phyloP scores from a whole-genome alignment of 2,888 invertebrate species.

The Synanthedon tipuliformis region DNA sequence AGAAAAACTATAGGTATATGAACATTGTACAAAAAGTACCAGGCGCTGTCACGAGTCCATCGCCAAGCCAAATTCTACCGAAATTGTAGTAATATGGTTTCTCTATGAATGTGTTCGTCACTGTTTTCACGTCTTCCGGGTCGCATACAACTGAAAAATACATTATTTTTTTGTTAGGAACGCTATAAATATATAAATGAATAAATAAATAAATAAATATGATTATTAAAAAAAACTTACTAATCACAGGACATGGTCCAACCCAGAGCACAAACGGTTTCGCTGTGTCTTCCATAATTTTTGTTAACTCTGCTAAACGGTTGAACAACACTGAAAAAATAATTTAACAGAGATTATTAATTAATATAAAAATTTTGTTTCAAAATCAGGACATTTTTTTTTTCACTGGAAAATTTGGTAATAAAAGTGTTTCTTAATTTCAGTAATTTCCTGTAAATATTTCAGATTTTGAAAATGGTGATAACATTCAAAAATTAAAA shows the following conservation, averaged over 20 bases:
- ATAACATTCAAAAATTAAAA: too few species aligned
- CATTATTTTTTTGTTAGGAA: too few species aligned
- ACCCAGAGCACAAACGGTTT: constrained; percentile 31
- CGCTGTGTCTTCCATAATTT: constrained; percentile 18
- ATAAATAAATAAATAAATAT: too few species aligned
- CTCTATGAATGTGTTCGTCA: constrained; percentile 32
- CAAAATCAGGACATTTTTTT: too few species aligned
- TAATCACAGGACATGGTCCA: constrained; percentile 22
- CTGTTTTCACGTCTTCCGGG: constrained; percentile 32
- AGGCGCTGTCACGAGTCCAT: constrained; percentile 43
- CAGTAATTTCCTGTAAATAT: too few species aligned
- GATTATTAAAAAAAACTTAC: constrained; percentile 15
- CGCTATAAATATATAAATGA: too few species aligned
- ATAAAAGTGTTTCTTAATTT: too few species aligned
- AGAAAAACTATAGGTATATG: too few species aligned
- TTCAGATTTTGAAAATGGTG: too few species aligned
- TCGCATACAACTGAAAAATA: constrained; percentile 25
- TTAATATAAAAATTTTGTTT: too few species aligned
- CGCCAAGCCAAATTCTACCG: constrained; percentile 33
- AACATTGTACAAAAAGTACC: too few species aligned
- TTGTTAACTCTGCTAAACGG: constrained; percentile 13
- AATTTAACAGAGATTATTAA: background rate
- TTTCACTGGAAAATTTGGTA: too few species aligned
- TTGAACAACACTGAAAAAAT: constrained; percentile 20
- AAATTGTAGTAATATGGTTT: constrained; percentile 42